A percentile compares a stretch with the other conserved stretches of the same genome.
These are phyloP conservation scores for Triplophysa bombifrons DNA, from an alignment of 2,797 vertebrate genomes.

Conservation along the genomic window DNA sequence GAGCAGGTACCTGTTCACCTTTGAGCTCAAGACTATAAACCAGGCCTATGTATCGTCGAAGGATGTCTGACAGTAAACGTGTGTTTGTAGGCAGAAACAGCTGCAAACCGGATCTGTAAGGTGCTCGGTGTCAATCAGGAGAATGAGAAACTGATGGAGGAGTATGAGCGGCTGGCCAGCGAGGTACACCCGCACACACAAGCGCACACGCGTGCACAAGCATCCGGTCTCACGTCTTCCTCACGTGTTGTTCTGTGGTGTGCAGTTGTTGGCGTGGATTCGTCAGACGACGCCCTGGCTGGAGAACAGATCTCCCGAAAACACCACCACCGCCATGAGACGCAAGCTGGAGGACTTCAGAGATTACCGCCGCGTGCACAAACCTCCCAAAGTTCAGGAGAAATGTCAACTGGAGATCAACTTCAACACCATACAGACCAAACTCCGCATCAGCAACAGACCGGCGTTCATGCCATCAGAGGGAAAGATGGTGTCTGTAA, in stretches of 20 bases:
- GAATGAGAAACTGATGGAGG: slow-evolving; percentile 89
- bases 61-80: neutral
- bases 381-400: slow-evolving; percentile 88
- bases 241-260: neutral
- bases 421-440: slow-evolving; percentile 90
- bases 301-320: slow-evolving; percentile 84
- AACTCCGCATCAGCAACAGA: slow-evolving; percentile 84
- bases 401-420: slow-evolving; percentile 97
- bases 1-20: slow-evolving; percentile 81
- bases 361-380: slow-evolving; percentile 85
- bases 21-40: no score
- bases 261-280: slow-evolving; percentile 87
- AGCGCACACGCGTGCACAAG: neutral
- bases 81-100: slow-evolving; percentile 82
- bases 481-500: slow-evolving; percentile 89
- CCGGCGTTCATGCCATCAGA: slow-evolving; percentile 89
- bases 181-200: slow-evolving; percentile 73
- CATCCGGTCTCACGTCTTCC: neutral
- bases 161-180: slow-evolving; percentile 87
- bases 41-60: no score
- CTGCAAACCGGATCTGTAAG: slow-evolving; percentile 88
- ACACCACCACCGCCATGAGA: slow-evolving; percentile 82
- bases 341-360: slow-evolving; percentile 87
- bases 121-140: slow-evolving; percentile 89
- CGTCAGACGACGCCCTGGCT: slow-evolving; percentile 86